Base-by-base conservation (phyloP, 2,113 vertebrate genomes). In the Dascyllus trimaculatus region DNA sequence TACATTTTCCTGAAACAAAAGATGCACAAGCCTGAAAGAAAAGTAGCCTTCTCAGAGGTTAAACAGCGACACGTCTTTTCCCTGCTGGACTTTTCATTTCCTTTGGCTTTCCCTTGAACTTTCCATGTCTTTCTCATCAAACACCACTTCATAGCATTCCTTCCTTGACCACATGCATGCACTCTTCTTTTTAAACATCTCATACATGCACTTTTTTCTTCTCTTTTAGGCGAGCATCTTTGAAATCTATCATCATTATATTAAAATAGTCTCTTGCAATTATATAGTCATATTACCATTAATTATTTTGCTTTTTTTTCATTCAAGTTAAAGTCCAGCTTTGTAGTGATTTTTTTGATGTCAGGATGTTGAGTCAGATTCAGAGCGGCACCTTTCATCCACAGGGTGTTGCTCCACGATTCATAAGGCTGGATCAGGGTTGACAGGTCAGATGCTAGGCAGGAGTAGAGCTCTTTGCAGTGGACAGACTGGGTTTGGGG, bases 401-500 rank as follows among this genome's bases (percentile, higher is more conserved):
- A 35, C 10, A 17, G 4, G 26, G 5, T 4, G 51, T 29, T 81
- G 24, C 48, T 82, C 17, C 17, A 68, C 5, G 18, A 19, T 32
- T 72, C 25, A 46, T 64, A 40, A 68, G 66, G 69, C 58, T 51
- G 59, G 59, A 56, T 69, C 26, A 21, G 51, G 63, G 64, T n/a
- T 35, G 38, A 67, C 22, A 19, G 62, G 22, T 75, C n/a, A 53
- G 93, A 58, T 92, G 92, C 85, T 93, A 97, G 4, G 96, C 92
- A 46, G 95, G 96, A 48, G 91, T 95, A 0, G 95, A 95, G 89
- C 86, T 94, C 77, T 82, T 94, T 76, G 93, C 94, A 63, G 93
- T 94, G 84, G 89, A 89, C 71, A 93, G 89, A 78, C 93, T 93
- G 84, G 96, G 89, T 89, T 96, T 97, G 86, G 96, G 93, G 0